Evolutionary conservation across 2,888 invertebrate genomes (phyloP).

Genomic region (Oscheius onirici): DNA sequence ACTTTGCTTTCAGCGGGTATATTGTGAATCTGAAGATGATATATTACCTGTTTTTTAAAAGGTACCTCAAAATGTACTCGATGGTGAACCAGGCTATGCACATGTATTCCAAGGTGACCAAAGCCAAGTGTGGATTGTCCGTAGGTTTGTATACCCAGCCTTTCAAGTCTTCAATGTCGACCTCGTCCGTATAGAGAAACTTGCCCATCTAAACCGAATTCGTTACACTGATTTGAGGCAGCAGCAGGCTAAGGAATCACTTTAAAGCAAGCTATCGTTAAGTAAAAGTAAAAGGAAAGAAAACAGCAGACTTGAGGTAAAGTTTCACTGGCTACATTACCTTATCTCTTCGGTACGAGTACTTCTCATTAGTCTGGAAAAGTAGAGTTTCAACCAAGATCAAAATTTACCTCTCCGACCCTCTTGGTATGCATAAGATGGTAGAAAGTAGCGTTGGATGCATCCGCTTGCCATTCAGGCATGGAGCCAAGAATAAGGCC

Average conservation of each 20-base stretch:
- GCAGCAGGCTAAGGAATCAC: not conserved
- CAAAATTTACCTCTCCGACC: slow-evolving; percentile 39
- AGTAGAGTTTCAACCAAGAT: not conserved
- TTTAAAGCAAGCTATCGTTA: not conserved
- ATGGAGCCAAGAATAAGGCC: slow-evolving; percentile 69
- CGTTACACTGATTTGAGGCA: not conserved
- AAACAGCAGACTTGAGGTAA: not conserved
- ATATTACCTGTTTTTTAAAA: not conserved
- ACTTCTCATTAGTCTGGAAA: not conserved
- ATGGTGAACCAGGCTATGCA: slow-evolving; percentile 71
- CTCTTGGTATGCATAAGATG: slow-evolving; percentile 59
- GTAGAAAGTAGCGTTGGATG: slow-evolving; percentile 62
- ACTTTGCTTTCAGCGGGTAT: slow-evolving; percentile 59
- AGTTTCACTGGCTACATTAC: not conserved
- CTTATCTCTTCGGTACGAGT: slow-evolving; percentile 12
- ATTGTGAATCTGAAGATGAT: slow-evolving; percentile 55
- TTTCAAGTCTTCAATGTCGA: slow-evolving; percentile 38
- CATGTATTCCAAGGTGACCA: slow-evolving; percentile 65
- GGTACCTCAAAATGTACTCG: slow-evolving; percentile 62
- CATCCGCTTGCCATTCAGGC: slow-evolving; percentile 70
- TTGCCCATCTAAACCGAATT: slow-evolving; percentile 24
- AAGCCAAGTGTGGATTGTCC: slow-evolving; percentile 57
- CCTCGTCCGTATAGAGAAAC: slow-evolving; percentile 32
- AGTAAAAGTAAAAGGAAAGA: not conserved
- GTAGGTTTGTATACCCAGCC: slow-evolving; percentile 59